Evolutionary conservation across 2,113 vertebrate genomes (phyloP).

Genomic region (Rhea pennata): DNA sequence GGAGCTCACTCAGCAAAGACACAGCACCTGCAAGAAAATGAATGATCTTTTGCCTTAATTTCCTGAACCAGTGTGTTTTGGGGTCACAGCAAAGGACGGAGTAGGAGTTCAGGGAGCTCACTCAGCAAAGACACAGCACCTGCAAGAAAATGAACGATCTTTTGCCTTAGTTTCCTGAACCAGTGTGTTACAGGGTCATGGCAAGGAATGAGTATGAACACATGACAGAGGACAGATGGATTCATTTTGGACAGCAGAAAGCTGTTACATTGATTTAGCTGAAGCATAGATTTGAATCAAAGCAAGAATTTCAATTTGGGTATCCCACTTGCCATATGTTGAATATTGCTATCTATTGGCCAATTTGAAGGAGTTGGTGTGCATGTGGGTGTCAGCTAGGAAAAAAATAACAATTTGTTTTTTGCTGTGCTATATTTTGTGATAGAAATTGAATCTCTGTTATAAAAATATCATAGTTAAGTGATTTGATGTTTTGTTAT

Average conservation of each 20-base stretch:
- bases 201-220: background rate
- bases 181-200: background rate
- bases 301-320: background rate
- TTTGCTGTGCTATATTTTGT: background rate
- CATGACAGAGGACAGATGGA: rapidly evolving
- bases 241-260: background rate
- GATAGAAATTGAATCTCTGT: background rate
- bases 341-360: background rate
- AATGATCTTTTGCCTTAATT: background rate
- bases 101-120: background rate
- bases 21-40: background rate
- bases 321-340: background rate
- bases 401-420: background rate
- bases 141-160: background rate
- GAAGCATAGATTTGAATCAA: background rate
- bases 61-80: background rate
- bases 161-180: background rate
- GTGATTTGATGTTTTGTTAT: background rate
- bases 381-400: background rate
- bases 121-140: background rate
- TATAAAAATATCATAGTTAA: background rate
- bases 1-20: background rate
- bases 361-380: background rate
- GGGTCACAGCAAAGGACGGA: background rate
- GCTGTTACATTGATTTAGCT: background rate